phyloP scores from a whole-genome alignment of 2,888 invertebrate genomes.

The Troilus luridus region DNA sequence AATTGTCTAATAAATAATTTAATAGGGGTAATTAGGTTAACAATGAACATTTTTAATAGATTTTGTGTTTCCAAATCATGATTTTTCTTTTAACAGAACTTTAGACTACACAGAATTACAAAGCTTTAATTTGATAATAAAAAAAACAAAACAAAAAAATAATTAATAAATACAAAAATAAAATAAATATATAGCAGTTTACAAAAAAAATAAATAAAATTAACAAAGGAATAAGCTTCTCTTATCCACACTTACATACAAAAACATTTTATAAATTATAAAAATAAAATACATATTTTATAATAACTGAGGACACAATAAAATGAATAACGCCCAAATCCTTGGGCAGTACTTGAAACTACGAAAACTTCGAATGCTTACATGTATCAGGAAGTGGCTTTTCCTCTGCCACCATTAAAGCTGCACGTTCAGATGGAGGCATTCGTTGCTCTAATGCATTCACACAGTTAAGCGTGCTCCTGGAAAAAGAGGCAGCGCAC shows the following conservation, averaged over 20 bases:
- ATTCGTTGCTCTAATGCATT: slow-evolving; percentile 92
- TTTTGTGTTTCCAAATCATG: not conserved
- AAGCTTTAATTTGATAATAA: not conserved
- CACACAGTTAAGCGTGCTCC: slow-evolving; percentile 96
- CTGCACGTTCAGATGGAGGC: slow-evolving; percentile 84
- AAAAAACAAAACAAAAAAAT: not conserved
- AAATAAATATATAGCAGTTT: not conserved
- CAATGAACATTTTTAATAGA: not conserved
- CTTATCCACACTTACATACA: slow-evolving; percentile 7
- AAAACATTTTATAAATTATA: slow-evolving; percentile 16
- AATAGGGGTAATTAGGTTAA: not conserved
- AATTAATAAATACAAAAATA: not conserved
- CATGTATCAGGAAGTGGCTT: slow-evolving; percentile 86
- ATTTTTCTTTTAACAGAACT: not conserved
- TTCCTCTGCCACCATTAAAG: slow-evolving; percentile 83
- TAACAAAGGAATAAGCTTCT: slow-evolving; percentile 5
- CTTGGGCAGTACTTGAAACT: slow-evolving; percentile 37
- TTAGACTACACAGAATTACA: not conserved
- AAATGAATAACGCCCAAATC: slow-evolving; percentile 38
- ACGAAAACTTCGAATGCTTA: slow-evolving; percentile 71
- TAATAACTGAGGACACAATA: slow-evolving; percentile 32
- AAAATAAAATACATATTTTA: slow-evolving; percentile 43
- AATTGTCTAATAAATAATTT: not conserved
- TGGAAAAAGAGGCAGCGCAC: slow-evolving; percentile 70
- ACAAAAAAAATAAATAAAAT: not conserved